Evolutionary conservation across 2,113 vertebrate species (phyloP).

Genomic region (Trinectes maculatus): DNA sequence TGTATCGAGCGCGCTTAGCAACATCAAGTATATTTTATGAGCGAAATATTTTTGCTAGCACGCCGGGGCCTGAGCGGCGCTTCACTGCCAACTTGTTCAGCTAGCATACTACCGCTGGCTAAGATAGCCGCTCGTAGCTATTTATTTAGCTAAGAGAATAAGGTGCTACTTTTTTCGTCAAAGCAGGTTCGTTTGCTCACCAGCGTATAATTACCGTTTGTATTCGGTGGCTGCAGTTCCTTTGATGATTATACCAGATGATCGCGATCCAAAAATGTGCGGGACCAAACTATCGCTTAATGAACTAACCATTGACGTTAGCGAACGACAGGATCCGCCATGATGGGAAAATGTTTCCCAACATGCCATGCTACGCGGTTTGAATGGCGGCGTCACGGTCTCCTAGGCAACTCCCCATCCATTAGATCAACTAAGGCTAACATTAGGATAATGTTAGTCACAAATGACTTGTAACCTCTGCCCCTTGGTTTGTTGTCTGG

Average conservation of each 20-base stretch:
- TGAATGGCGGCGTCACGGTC: conserved; percentile 68
- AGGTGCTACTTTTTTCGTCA: conserved; percentile 4
- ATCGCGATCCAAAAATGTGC: not conserved
- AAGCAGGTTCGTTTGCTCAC: not conserved
- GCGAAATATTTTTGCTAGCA: not conserved
- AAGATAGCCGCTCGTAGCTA: conserved; percentile 31
- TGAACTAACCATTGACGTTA: conserved; percentile 61
- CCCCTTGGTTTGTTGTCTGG: not conserved
- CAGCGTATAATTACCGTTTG: conserved; percentile 26
- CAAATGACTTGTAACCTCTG: not conserved
- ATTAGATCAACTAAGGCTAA: not conserved
- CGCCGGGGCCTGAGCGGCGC: conserved; percentile 49
- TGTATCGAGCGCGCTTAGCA: too few species aligned
- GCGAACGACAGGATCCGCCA: conserved; percentile 69
- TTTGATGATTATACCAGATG: not conserved
- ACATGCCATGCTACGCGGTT: conserved; percentile 69
- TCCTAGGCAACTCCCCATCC: conserved; percentile 62
- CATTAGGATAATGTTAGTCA: too few species aligned
- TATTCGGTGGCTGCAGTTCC: not conserved
- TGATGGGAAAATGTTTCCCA: conserved; percentile 71
- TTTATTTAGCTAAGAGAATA: conserved; percentile 26
- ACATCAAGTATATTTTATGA: not conserved
- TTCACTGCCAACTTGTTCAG: conserved; percentile 8
- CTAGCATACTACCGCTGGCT: conserved; percentile 30
- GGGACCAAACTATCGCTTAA: conserved; percentile 43